These are phyloP conservation scores for Rotaria socialis DNA, from an alignment of 2,888 invertebrate species.

Conservation along the genomic window DNA sequence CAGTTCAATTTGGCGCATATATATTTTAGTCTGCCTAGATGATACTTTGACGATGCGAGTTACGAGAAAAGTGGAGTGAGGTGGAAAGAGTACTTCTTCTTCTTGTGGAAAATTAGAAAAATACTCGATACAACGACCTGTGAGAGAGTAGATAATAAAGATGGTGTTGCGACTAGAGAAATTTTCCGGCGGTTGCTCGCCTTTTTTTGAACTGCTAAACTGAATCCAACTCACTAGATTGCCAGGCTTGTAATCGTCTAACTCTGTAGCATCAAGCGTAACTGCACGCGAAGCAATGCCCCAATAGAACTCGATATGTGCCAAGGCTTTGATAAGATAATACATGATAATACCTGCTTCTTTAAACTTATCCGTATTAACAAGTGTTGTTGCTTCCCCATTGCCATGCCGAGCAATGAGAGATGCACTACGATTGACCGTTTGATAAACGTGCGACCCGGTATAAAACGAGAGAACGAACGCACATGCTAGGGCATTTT, in stretches of 20 bases:
- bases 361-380: too few relatives aligned
- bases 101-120: background rate
- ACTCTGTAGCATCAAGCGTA: background rate
- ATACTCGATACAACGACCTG: background rate
- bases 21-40: background rate
- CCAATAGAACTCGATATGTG: background rate
- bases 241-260: background rate
- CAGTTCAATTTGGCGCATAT: background rate
- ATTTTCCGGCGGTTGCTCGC: background rate
- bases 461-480: background rate
- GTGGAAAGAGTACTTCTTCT: background rate
- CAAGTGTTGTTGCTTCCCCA: too few relatives aligned
- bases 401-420: background rate
- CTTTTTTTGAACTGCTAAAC: background rate
- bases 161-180: background rate
- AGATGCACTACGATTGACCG: background rate
- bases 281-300: background rate
- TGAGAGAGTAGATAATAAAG: background rate
- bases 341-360: background rate
- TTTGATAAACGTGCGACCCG: background rate
- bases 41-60: background rate
- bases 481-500: background rate
- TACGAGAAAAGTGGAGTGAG: background rate
- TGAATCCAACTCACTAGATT: background rate
- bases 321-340: background rate